phyloP scores from a whole-genome alignment of 2,113 vertebrate species.

The Hystrix cristata region DNA sequence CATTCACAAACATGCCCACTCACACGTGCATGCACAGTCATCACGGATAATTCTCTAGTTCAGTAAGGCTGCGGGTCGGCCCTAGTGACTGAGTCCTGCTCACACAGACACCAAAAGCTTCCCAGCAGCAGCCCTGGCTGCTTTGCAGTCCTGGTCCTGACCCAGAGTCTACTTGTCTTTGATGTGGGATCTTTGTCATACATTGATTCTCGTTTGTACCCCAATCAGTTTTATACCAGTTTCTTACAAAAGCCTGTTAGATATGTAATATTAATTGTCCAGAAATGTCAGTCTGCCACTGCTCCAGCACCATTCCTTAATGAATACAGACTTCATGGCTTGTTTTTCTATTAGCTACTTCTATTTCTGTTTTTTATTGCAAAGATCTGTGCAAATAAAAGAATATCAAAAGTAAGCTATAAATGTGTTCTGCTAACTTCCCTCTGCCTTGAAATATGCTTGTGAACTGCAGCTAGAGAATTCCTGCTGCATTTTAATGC shows the following conservation, averaged over 20 bases:
- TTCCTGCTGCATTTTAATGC: conserved; percentile 72
- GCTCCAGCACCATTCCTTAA: conserved; percentile 68
- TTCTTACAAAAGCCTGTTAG: conserved; percentile 56
- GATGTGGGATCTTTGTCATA: conserved; percentile 45
- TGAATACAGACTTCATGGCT: conserved; percentile 71
- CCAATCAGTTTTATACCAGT: conserved; percentile 57
- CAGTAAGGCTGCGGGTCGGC: neutral
- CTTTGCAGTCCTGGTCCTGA: neutral
- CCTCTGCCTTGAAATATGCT: conserved; percentile 52
- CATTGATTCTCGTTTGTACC: conserved; percentile 52
- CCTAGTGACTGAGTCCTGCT: neutral
- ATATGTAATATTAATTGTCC: conserved; percentile 71
- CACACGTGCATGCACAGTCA: neutral
- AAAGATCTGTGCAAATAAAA: conserved; percentile 83
- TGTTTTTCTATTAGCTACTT: conserved; percentile 75
- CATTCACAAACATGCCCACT: neutral
- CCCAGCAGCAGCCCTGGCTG: neutral
- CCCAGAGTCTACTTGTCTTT: conserved; percentile 34
- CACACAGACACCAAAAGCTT: neutral
- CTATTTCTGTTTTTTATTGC: conserved; percentile 77
- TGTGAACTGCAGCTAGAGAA: conserved; percentile 55
- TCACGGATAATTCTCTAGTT: neutral
- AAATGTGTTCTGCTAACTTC: conserved; percentile 69
- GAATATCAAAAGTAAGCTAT: conserved; percentile 72
- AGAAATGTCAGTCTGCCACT: conserved; percentile 51